These are phyloP conservation scores for Puntigrus tetrazona DNA, from an alignment of 2,113 vertebrate species.

Conservation along the genomic window DNA sequence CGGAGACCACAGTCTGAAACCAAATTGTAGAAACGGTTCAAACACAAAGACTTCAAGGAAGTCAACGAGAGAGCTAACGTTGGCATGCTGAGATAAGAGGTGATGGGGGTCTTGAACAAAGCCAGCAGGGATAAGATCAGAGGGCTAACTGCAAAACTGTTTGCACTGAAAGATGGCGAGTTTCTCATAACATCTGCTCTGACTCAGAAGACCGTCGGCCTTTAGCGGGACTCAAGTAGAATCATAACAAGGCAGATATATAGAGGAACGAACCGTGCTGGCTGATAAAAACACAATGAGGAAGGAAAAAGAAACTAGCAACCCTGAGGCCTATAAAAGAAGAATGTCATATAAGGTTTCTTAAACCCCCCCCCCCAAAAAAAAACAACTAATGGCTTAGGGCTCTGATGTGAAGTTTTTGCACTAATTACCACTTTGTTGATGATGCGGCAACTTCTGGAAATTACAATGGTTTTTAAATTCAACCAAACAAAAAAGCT, in stretches of 20 bases:
- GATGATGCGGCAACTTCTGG: background rate
- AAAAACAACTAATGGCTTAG: background rate
- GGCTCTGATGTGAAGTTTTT: background rate
- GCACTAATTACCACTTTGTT: conserved; percentile 17
- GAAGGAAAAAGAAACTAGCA: background rate
- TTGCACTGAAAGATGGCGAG: background rate
- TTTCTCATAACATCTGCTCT: background rate
- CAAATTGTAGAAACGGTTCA: background rate
- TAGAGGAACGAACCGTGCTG: background rate
- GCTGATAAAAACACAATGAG: conserved; percentile 25
- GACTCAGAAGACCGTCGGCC: conserved; percentile 16
- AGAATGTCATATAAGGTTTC: background rate
- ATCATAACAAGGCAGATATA: conserved; percentile 28
- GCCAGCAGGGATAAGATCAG: conserved; percentile 15
- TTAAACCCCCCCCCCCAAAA: too few relatives aligned
- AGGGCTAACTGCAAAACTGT: background rate
- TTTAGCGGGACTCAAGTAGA: conserved; percentile 8
- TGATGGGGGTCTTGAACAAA: background rate
- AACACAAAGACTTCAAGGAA: background rate
- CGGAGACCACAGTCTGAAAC: conserved; percentile 74
- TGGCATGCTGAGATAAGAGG: conserved; percentile 16
- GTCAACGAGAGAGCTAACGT: background rate
- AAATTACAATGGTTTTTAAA: conserved; percentile 3
- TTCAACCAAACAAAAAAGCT: background rate
- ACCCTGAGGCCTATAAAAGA: conserved; percentile 22